Base-by-base conservation (phyloP, 2,888 invertebrate genomes). In the Amblyjoppa fuscipennis region DNA sequence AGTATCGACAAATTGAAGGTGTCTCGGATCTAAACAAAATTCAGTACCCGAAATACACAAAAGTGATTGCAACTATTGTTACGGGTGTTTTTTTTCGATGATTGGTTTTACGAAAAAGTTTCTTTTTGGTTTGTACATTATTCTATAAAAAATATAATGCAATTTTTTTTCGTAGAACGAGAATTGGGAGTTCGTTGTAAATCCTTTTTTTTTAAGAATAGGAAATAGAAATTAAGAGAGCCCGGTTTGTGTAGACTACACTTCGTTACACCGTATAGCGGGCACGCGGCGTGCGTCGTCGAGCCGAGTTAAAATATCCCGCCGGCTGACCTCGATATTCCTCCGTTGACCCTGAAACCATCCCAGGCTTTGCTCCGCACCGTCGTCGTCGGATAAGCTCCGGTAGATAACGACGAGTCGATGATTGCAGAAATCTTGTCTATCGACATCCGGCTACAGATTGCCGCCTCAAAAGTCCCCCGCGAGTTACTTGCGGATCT, bases 311-410 rank as follows among this genome's bases (percentile, higher is more conserved):
- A 66, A 76, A 66, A 66, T 64, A 66, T 78, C 61, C 70, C 70
- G 59, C 51, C 34, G n/a, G 25, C 49, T 78, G 70, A 73, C 61
- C 66, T 66, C 73, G 49, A 80, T 73, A 51, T 34, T 45, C 5
- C 61, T 59, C 31, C 49, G 34, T 34, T 45, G 68, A 68, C 51
- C 75, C 41, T 41, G 64, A 49, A 51, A 34, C 31, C 61, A 13
- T 51, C 49, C 31, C n/a, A 28, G 41, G 0, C 41, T 38, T 28
- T 59, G 38, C 53, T 38, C 13, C 28, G 38, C 53, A 16, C n/a
- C 34, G 41, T 77, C 68, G 1, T 69, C 41, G 38, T 69, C 53
- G 45, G 28, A 41, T 16, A 31, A 31, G 7, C 34, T 64, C 64
- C 64, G 31, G 64, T 13, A 64, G 34, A 64, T 34, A 64, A 64